Evolutionary conservation across 2,797 vertebrate genomes (phyloP).

Genomic region (Halcyon chelicuti): DNA sequence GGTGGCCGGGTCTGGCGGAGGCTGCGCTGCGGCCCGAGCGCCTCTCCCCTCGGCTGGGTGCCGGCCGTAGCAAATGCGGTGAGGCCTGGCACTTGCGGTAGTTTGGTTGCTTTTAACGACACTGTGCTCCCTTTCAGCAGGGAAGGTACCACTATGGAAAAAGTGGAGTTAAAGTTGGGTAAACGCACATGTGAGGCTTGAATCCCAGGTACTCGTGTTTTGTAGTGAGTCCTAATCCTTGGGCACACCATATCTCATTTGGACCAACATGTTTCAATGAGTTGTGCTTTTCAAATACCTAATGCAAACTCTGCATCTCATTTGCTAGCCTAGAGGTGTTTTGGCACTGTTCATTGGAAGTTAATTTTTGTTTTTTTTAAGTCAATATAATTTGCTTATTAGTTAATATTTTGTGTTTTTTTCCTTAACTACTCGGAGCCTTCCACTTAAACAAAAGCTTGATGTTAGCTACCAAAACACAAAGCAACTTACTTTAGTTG

Average conservation of each 20-base stretch:
- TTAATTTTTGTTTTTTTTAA: neutral
- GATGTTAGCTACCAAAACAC: neutral
- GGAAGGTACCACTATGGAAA: too few species aligned
- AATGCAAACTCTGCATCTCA: neutral
- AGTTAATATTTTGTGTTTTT: neutral
- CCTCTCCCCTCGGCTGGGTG: neutral
- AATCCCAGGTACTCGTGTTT: neutral
- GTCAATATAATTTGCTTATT: neutral
- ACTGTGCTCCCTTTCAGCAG: fast-evolving
- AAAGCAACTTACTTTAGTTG: neutral
- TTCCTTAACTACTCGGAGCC: neutral
- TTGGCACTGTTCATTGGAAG: neutral
- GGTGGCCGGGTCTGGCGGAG: neutral
- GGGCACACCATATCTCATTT: fast-evolving
- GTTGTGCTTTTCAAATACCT: neutral
- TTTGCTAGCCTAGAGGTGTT: neutral
- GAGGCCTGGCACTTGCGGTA: neutral
- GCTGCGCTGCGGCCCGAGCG: neutral
- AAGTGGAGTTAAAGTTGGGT: neutral
- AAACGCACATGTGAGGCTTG: neutral
- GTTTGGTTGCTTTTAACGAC: fast-evolving
- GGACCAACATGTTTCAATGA: fast-evolving
- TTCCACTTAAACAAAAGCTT: neutral
- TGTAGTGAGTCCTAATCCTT: fast-evolving
- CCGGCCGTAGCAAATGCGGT: neutral